Percentiles rank a stretch among this genome's conserved stretches.
These are phyloP conservation scores for Proales similis DNA, from an alignment of 1,140 invertebrate genomes.

Conservation along the genomic window DNA sequence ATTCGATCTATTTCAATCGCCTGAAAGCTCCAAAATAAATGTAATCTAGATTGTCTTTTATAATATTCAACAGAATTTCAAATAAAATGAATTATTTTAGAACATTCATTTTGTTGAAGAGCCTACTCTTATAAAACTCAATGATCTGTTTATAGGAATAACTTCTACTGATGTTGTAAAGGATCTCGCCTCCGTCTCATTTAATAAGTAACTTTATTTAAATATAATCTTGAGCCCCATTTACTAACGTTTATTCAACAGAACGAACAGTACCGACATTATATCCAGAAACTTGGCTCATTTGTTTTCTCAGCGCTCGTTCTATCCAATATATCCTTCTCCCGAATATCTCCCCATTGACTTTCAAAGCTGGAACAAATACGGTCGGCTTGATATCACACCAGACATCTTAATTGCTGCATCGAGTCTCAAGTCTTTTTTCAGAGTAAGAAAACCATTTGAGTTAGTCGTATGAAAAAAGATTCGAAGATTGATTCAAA, in stretches of 20 bases:
- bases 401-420: constrained; percentile 34
- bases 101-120: constrained; percentile 33
- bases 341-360: constrained; percentile 26
- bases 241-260: not conserved
- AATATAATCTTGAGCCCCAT: not conserved
- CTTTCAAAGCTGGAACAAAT: constrained; percentile 27
- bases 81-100: not conserved
- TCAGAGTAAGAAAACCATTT: not conserved
- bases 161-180: constrained; percentile 31
- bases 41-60: not conserved
- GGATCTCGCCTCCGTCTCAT: constrained; percentile 27
- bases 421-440: constrained; percentile 5
- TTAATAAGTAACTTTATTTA: constrained; percentile 12
- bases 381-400: constrained; percentile 17
- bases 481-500: too few relatives aligned
- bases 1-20: not conserved
- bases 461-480: not conserved
- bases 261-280: constrained; percentile 18
- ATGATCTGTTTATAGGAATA: constrained; percentile 21
- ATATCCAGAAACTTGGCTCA: constrained; percentile 32
- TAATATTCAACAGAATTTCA: not conserved
- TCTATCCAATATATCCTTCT: constrained; percentile 36
- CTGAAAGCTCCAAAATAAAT: constrained; percentile 4
- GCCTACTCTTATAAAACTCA: constrained; percentile 34
- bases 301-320: constrained; percentile 24